Evolutionary conservation across 2,797 vertebrate genomes (phyloP).

Genomic region (Pangasius larnaudii): DNA sequence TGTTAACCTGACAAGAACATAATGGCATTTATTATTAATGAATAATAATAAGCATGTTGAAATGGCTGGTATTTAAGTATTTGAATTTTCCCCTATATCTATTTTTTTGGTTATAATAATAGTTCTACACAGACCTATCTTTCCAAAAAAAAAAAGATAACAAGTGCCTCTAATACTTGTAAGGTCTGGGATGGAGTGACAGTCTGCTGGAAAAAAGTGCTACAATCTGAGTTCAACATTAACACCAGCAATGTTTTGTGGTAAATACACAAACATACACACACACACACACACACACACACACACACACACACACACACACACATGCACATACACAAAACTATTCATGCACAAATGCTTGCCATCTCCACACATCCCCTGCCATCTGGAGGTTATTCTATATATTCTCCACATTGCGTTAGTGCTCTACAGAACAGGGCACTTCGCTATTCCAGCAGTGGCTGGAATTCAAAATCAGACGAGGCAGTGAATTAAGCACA

Average conservation of each 20-base stretch:
- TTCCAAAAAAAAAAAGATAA: neutral
- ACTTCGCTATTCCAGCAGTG: constrained; percentile 2
- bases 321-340: neutral
- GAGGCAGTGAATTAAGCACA: constrained; percentile 70
- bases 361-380: neutral
- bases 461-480: constrained; percentile 56
- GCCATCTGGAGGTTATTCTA: constrained; percentile 10
- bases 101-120: neutral
- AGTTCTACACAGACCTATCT: neutral
- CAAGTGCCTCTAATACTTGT: neutral
- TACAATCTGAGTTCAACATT: neutral
- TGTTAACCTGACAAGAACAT: neutral
- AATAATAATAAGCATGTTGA: constrained; percentile 11
- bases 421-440: constrained; percentile 18
- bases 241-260: neutral
- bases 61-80: neutral
- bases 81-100: neutral
- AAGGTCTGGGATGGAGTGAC: neutral
- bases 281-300: neutral
- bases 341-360: neutral
- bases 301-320: neutral
- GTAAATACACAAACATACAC: neutral
- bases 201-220: neutral
- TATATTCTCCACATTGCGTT: constrained; percentile 14
- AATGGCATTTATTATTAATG: neutral